Evolutionary conservation across 2,113 vertebrate genomes (phyloP).

Genomic region (Paratilapia polleni): DNA sequence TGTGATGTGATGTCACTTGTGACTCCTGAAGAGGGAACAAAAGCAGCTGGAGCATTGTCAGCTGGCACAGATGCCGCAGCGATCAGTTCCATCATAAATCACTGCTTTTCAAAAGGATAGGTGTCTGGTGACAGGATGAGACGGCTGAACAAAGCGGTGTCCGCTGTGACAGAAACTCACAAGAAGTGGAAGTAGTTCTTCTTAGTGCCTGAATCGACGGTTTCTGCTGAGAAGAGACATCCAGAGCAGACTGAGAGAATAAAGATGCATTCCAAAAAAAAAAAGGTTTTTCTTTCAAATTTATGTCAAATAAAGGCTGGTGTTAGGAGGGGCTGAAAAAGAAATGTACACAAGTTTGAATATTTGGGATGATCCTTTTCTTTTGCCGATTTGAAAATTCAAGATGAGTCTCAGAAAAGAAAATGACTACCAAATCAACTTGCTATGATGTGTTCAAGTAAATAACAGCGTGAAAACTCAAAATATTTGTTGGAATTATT

Average conservation of each 20-base stretch:
- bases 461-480: neutral
- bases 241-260: neutral
- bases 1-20: conserved; percentile 84
- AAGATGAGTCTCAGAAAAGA: neutral
- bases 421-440: neutral
- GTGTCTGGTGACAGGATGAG: conserved; percentile 81
- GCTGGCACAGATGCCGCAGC: conserved; percentile 83
- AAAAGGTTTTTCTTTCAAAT: neutral
- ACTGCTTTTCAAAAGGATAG: conserved; percentile 62
- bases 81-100: conserved; percentile 81
- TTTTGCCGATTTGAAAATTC: neutral
- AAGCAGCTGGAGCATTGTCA: conserved; percentile 82
- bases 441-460: neutral
- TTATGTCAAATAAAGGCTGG: neutral
- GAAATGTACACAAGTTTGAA: neutral
- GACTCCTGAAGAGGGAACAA: conserved; percentile 78
- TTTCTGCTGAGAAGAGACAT: conserved; percentile 30
- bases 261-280: neutral
- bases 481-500: neutral
- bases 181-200: conserved; percentile 19
- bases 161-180: conserved; percentile 52
- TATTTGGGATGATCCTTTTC: neutral
- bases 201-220: neutral
- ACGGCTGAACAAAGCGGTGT: conserved; percentile 27
- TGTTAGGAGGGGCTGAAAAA: neutral